Base-by-base conservation (phyloP, 2,888 invertebrate species). In the Noctua janthe region DNA sequence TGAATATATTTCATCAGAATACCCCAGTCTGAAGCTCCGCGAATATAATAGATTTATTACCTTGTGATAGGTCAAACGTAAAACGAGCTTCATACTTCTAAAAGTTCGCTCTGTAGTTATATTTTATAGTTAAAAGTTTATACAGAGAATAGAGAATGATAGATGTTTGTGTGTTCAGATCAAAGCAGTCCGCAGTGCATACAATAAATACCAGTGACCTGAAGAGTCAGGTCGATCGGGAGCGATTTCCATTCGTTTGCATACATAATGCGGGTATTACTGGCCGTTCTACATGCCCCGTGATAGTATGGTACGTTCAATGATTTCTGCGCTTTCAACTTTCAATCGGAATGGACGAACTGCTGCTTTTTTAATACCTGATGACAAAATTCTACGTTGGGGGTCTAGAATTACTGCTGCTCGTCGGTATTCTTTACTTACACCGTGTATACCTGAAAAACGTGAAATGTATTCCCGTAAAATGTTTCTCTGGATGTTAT, bases 171-270 rank as follows among this genome's bases (percentile, higher is more conserved):
- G 66, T 70, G 64, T 39, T 69, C 35, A 85, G 78, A 83, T 85
- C 85, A 87, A 85, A 88, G 88, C 72, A 71, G 13, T 78, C 66
- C 54, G 47, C 29, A 73, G 47, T 78, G 71, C 80, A 79, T 72
- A 78, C 76, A 80, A 81, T 86, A 89, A 89, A 90, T 84, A 87
- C 62, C 85, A 82, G 82, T 87, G 88, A 86, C 89, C 87, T 79
- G 84, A 84, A 85, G 81, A 83, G 78, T 82, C 84, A 83, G 88
- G 80, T 84, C 87, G 73, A 82, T 88, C 76, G 74, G 70, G 73
- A 78, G 77, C 80, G 75, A 82, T 82, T 76, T 86, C 74, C 80
- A 79, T 88, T 82, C 86, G 76, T 86, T 86, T 78, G 76, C 84
- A 86, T 86, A 80, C 73, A 78, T 88, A 81, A 86, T 80, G 76